Percentiles rank a stretch among this genome's conserved stretches.
These are phyloP conservation scores for Zaprionus ornatus DNA, from an alignment of 1,140 invertebrate genomes.

Conservation along the genomic window DNA sequence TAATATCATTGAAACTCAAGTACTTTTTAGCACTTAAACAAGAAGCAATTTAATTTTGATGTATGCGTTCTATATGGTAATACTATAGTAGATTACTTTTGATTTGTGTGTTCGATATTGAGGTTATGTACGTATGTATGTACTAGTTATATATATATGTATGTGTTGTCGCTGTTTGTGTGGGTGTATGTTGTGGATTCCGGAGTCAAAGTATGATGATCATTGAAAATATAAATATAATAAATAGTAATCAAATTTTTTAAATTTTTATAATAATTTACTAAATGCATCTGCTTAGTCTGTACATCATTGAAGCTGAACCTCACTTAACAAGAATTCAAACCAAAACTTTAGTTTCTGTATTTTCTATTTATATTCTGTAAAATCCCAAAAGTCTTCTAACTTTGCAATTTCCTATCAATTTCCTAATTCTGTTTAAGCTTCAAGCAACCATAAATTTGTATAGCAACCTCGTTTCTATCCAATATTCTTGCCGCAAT, in stretches of 20 bases:
- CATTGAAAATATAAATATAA: background rate
- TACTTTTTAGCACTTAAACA: constrained; percentile 1
- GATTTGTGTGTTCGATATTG: constrained; percentile 4
- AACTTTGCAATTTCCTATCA: background rate
- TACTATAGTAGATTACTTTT: constrained; percentile 9
- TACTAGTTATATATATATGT: background rate
- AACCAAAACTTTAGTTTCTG: too few species aligned
- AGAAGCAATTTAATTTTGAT: constrained; percentile 49
- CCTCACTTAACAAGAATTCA: too few species aligned
- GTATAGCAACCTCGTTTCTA: background rate
- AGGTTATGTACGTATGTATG: background rate
- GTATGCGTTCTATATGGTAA: constrained; percentile 43
- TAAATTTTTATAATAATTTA: background rate
- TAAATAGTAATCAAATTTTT: too few species aligned
- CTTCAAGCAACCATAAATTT: background rate
- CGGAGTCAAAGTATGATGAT: background rate
- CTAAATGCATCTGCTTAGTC: too few species aligned
- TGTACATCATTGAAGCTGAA: too few species aligned
- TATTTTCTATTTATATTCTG: too few species aligned
- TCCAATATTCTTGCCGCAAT: background rate
- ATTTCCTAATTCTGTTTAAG: too few species aligned
- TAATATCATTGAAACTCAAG: constrained; percentile 3
- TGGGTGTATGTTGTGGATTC: constrained; percentile 3
- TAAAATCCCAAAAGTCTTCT: background rate
- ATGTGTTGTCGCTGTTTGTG: background rate